A percentile compares a stretch with the other conserved stretches of the same genome.
Evolutionary conservation across 37 sponge, comb jelly and placozoan species (phyloP).

Genomic region (Oopsacas minuta): DNA sequence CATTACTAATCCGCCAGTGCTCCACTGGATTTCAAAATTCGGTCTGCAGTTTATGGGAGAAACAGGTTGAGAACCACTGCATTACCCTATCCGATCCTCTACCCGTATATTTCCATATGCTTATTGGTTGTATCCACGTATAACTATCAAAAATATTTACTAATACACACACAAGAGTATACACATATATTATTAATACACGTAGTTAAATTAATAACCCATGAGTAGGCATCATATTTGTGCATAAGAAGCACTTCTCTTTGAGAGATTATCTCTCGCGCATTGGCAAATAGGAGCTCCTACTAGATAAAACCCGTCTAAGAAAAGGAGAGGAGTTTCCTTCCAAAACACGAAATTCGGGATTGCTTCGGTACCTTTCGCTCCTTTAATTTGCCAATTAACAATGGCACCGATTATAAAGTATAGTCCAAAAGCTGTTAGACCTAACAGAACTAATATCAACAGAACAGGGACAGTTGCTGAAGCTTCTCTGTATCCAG

Average conservation of each 20-base stretch:
- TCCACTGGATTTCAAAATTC: too few relatives aligned
- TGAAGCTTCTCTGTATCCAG: background rate
- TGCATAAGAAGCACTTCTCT: slow-evolving; percentile 16
- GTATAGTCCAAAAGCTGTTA: background rate
- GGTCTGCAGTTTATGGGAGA: too few relatives aligned
- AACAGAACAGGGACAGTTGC: background rate
- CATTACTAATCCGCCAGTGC: too few relatives aligned
- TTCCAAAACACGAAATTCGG: slow-evolving; percentile 1
- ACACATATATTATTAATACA: background rate
- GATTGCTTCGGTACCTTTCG: background rate
- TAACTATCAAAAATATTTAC: background rate
- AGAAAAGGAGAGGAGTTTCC: background rate
- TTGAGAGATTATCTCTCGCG: slow-evolving; percentile 10
- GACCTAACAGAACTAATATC: background rate
- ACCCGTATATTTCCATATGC: too few relatives aligned
- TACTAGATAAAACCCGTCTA: slow-evolving; percentile 6
- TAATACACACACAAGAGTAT: background rate
- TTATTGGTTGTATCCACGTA: background rate
- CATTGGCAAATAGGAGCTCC: background rate
- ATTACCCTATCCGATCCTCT: too few relatives aligned
- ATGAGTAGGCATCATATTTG: background rate
- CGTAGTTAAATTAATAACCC: too few relatives aligned
- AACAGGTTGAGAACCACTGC: too few relatives aligned
- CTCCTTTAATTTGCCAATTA: slow-evolving; percentile 8
- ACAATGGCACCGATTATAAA: background rate